Base-by-base conservation (phyloP, 2,113 vertebrate genomes). In the Australoheros scitulus region DNA sequence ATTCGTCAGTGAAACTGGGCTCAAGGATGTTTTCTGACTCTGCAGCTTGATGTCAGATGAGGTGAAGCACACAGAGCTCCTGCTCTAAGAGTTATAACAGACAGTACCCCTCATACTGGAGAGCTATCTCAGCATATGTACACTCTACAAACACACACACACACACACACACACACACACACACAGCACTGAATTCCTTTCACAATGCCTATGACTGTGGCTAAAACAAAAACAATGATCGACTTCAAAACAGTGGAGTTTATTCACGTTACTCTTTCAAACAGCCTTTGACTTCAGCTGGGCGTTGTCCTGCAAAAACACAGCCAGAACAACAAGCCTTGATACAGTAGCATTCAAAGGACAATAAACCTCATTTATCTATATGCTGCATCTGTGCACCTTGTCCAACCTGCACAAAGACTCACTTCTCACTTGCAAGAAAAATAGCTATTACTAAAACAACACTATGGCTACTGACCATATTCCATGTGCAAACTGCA, bases 291-390 rank as follows among this genome's bases (percentile, higher is more conserved):
- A 79, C 74, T 3, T 81, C 58, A 18, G 13, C 76, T 77, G 77
- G 88, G 83, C 6, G 87, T 89, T 43, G 61, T 77, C 83, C 76
- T 87, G 61, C 1, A 50, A 82, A 82, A 82, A 90, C 75, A 88
- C 57, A 78, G 59, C 43, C 52, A 70, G 59, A 81, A 87, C 68
- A 86, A 84, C 47, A 77, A 50, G 65, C 76, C 36, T 75, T 29
- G 68, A 56, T 36, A 68, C 63, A 76, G 72, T 29, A 78, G 76
- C 77, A 64, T 18, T 14, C 75, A 11, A n/a, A 60, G 52, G 22
- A 92, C 87, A 92, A 92, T 34, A 68, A 4, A 24, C 7, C 22
- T 85, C 56, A 79, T 89, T 91, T 83, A 87, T 91, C 86, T 87
- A 75, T 61, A 88, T 36, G 74, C 32, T 75, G 59, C 59, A 83